These are phyloP conservation scores for Morus bassanus DNA, from an alignment of 2,797 vertebrate genomes.

Conservation along the genomic window DNA sequence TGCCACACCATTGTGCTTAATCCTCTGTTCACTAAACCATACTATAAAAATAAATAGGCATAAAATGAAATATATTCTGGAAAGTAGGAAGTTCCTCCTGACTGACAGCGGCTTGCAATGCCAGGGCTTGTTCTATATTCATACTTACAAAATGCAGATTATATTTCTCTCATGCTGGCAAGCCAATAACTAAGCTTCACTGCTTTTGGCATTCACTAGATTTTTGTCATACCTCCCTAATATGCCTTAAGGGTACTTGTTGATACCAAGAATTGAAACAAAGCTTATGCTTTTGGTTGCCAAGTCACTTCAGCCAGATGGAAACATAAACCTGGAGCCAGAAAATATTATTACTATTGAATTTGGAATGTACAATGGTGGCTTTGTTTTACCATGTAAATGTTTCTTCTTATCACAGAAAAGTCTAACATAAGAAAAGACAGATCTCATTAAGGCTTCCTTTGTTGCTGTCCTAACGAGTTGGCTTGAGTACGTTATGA, in stretches of 20 bases:
- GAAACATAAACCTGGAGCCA: slow-evolving; percentile 63
- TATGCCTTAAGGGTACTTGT: slow-evolving; percentile 70
- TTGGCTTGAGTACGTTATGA: neutral
- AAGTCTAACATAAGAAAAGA: slow-evolving; percentile 10
- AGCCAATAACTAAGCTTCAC: slow-evolving; percentile 51
- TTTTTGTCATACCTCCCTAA: slow-evolving; percentile 69
- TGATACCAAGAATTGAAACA: slow-evolving; percentile 70
- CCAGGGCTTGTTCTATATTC: slow-evolving; percentile 64
- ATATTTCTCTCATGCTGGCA: slow-evolving; percentile 57
- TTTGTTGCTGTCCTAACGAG: neutral
- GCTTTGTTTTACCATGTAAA: slow-evolving; percentile 42
- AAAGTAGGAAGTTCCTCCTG: slow-evolving; percentile 55
- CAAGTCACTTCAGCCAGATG: slow-evolving; percentile 70
- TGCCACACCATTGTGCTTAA: neutral
- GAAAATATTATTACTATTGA: slow-evolving; percentile 59
- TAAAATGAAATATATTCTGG: slow-evolving; percentile 37
- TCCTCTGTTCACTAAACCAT: neutral
- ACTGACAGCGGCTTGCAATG: slow-evolving; percentile 49
- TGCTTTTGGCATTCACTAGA: slow-evolving; percentile 52
- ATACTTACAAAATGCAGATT: slow-evolving; percentile 62
- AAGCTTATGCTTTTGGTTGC: slow-evolving; percentile 69
- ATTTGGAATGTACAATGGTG: slow-evolving; percentile 37
- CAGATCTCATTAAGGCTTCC: neutral
- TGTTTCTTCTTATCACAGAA: slow-evolving; percentile 2
- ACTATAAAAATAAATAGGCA: slow-evolving; percentile 36